A percentile compares a stretch with the other conserved stretches of the same genome.
Evolutionary conservation across 2,888 invertebrate species (phyloP).

Genomic region (Oegoconia quadripuncta): DNA sequence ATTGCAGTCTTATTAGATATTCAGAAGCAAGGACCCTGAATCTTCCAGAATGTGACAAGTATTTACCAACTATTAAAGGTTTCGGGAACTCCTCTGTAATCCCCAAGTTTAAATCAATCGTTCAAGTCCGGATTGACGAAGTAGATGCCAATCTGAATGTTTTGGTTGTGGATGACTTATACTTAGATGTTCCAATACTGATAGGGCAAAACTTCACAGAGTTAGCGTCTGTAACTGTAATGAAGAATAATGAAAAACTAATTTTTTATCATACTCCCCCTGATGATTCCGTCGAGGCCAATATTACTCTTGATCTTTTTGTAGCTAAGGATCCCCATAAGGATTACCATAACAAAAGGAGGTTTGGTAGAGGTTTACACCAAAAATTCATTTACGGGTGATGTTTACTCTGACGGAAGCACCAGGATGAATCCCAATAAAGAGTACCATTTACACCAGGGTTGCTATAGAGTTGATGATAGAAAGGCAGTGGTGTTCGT

Average conservation of each 20-base stretch:
- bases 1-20: constrained; percentile 15
- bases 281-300: not conserved
- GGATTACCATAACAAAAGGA: not conserved
- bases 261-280: constrained; percentile 18
- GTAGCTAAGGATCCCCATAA: not conserved
- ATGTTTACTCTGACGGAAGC: constrained; percentile 17
- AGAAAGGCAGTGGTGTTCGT: constrained; percentile 14
- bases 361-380: constrained; percentile 3
- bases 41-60: constrained; percentile 2
- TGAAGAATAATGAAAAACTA: constrained; percentile 14
- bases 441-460: constrained; percentile 16
- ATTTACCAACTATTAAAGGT: constrained; percentile 17
- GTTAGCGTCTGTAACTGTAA: constrained; percentile 7
- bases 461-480: constrained; percentile 10
- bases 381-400: constrained; percentile 13
- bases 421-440: constrained; percentile 10
- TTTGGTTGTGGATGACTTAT: constrained; percentile 10
- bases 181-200: constrained; percentile 4
- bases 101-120: constrained; percentile 12
- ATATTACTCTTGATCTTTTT: not conserved
- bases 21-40: constrained; percentile 10
- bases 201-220: constrained; percentile 19
- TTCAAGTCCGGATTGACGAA: constrained; percentile 14
- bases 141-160: constrained; percentile 9
- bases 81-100: constrained; percentile 16